Percentiles rank a stretch among this genome's conserved stretches.
Evolutionary conservation across 1,140 invertebrate genomes (phyloP).

Genomic region (Magallana ariakensis): DNA sequence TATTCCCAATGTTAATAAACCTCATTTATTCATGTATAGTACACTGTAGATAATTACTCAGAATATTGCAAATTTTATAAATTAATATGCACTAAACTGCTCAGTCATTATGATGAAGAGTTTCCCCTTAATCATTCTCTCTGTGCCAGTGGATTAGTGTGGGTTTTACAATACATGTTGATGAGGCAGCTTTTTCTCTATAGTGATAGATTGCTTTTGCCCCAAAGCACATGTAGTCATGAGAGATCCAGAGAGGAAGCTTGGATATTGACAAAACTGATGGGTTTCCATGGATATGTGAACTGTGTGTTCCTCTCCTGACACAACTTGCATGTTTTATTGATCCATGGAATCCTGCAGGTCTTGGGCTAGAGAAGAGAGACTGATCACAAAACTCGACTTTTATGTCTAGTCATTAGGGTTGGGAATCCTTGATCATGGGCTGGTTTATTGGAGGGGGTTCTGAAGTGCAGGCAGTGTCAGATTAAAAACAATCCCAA

Average conservation of each 20-base stretch:
- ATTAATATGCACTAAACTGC: not conserved
- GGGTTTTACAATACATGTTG: not conserved
- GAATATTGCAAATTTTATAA: slow-evolving; percentile 16
- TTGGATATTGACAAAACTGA: slow-evolving; percentile 31
- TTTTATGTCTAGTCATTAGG: not conserved
- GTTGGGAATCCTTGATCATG: not conserved
- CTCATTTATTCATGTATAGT: not conserved
- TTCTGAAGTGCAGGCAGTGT: not conserved
- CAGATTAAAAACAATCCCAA: not conserved
- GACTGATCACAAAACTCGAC: not conserved
- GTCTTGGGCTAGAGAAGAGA: not conserved
- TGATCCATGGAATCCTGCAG: slow-evolving; percentile 7
- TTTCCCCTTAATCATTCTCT: not conserved
- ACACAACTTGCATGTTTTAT: slow-evolving; percentile 34
- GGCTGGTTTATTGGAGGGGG: not conserved
- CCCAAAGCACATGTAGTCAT: slow-evolving; percentile 19
- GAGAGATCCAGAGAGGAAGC: not conserved
- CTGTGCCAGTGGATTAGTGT: not conserved
- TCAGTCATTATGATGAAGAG: not conserved
- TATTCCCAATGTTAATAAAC: no score
- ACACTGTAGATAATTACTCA: not conserved
- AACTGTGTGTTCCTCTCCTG: slow-evolving; percentile 20
- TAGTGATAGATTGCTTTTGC: slow-evolving; percentile 15
- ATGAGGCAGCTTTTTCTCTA: slow-evolving; percentile 8
- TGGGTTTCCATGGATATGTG: slow-evolving; percentile 29